A percentile compares a stretch with the other conserved stretches of the same genome.
Conservation (phyloP, 2,113 vertebrate genomes). For the Perca fluviatilis region DNA sequence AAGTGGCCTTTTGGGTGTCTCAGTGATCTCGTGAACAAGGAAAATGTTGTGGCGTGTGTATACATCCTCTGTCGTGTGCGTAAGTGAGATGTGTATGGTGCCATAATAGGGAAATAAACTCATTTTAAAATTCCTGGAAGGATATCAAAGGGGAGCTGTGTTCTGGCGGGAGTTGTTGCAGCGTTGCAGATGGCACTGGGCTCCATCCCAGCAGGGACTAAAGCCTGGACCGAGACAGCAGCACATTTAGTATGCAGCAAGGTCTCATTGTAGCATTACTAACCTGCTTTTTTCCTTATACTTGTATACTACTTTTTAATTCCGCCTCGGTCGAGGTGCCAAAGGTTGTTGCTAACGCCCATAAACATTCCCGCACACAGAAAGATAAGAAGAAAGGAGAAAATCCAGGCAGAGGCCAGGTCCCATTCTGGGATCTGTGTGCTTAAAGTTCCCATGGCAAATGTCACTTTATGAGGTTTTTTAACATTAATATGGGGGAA, state of each 20-base stretch:
- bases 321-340: too few relatives aligned
- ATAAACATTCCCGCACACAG: too few relatives aligned
- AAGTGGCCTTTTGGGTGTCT: slow-evolving; percentile 7
- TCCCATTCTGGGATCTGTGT: too few relatives aligned
- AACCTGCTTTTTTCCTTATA: slow-evolving; percentile 15
- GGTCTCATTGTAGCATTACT: slow-evolving; percentile 15
- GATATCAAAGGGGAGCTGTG: slow-evolving; percentile 54
- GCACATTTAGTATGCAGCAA: slow-evolving; percentile 49
- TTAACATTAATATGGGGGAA: too few relatives aligned
- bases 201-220: slow-evolving; percentile 44
- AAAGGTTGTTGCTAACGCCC: too few relatives aligned
- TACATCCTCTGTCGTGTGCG: slow-evolving; percentile 1
- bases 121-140: slow-evolving; percentile 42
- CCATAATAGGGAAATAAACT: slow-evolving; percentile 41
- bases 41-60: neutral
- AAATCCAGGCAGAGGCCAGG: too few relatives aligned
- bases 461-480: too few relatives aligned
- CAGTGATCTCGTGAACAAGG: slow-evolving; percentile 1
- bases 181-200: slow-evolving; percentile 17
- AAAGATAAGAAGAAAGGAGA: too few relatives aligned
- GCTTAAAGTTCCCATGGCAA: too few relatives aligned
- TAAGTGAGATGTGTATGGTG: slow-evolving; percentile 42
- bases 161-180: slow-evolving; percentile 52
- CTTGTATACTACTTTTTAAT: neutral
- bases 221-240: slow-evolving; percentile 56